Conservation (phyloP, 2,113 vertebrate genomes). For the Psophia crepitans region DNA sequence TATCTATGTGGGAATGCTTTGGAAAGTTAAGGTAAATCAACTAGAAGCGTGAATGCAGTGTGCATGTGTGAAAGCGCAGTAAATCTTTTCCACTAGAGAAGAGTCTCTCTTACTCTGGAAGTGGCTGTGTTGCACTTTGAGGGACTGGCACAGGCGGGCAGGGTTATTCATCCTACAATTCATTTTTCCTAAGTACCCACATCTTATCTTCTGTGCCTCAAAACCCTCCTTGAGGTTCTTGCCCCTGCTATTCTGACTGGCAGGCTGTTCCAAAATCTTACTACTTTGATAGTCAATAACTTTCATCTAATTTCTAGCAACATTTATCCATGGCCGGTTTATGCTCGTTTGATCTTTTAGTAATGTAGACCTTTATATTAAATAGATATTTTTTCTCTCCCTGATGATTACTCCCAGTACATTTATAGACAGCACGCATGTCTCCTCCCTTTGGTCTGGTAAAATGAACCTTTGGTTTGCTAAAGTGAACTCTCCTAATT, state of each 20-base stretch:
- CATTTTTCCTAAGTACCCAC: not conserved
- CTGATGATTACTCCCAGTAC: not conserved
- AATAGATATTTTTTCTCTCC: constrained; percentile 23
- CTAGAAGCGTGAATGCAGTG: not conserved
- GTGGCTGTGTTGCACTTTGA: not conserved
- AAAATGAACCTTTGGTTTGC: constrained; percentile 48
- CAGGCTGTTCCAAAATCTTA: not conserved
- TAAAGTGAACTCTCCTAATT: constrained; percentile 52
- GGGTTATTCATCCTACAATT: not conserved
- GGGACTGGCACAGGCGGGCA: not conserved
- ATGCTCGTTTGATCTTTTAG: constrained; percentile 26
- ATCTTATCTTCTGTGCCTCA: not conserved
- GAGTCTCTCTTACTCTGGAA: not conserved
- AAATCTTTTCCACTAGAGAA: not conserved
- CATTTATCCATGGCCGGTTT: not conserved
- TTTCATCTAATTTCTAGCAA: constrained; percentile 10
- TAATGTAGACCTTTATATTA: constrained; percentile 16
- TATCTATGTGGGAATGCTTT: not conserved
- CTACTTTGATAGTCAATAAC: not conserved
- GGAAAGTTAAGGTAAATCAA: not conserved
- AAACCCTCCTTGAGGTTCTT: not conserved
- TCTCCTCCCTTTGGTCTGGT: constrained; percentile 19
- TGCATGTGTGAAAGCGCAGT: not conserved
- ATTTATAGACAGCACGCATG: not conserved
- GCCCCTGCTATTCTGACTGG: not conserved